These are phyloP conservation scores for Oreotragus oreotragus DNA, from an alignment of 2,113 vertebrate species.

Conservation along the genomic window DNA sequence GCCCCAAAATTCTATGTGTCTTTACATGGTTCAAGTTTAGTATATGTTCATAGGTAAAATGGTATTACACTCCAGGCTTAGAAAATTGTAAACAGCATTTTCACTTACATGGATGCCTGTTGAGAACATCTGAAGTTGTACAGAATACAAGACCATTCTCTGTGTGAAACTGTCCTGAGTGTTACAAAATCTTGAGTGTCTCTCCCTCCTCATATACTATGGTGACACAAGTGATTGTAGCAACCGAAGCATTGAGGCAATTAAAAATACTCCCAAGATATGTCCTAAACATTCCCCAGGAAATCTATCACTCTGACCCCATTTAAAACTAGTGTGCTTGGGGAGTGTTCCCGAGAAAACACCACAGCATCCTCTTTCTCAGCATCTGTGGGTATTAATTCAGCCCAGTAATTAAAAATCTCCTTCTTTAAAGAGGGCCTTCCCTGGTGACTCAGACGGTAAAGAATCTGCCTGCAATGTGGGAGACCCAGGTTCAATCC, in stretches of 20 bases:
- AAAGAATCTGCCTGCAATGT: neutral
- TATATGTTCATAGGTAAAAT: neutral
- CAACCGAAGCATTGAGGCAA: neutral
- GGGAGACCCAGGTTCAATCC: neutral
- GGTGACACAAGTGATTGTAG: neutral
- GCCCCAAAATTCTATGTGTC: neutral
- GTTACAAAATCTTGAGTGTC: neutral
- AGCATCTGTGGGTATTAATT: neutral
- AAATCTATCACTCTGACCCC: neutral
- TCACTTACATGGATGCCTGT: neutral
- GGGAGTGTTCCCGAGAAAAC: neutral
- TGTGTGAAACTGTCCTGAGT: neutral
- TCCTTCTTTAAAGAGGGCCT: neutral
- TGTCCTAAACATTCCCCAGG: neutral
- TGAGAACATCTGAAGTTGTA: neutral
- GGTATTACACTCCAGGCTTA: neutral
- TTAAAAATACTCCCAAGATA: neutral
- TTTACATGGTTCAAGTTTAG: neutral
- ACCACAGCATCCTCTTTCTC: neutral
- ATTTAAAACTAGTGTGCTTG: neutral
- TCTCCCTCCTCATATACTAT: accelerated
- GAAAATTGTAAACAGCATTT: neutral
- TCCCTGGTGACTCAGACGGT: neutral
- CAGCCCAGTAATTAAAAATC: neutral
- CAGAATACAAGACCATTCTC: neutral